Conservation (phyloP, 2,888 invertebrate species). For the Campoletis raptor region DNA sequence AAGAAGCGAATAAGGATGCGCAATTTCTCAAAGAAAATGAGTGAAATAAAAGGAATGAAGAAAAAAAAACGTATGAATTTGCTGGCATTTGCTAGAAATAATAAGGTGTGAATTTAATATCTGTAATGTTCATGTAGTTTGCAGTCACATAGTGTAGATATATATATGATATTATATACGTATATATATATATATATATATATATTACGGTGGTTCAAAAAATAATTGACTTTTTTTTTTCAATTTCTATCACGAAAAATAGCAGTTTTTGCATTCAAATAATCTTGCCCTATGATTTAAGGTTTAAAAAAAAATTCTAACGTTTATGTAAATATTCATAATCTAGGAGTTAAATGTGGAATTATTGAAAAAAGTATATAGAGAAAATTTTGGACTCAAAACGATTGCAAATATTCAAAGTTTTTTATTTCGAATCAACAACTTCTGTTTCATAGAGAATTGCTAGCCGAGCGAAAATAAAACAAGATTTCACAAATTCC, state of each 20-base stretch:
- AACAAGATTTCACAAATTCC: not conserved
- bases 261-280: not conserved
- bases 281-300: not conserved
- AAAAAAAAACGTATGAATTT: conserved; percentile 46
- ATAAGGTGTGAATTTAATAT: conserved; percentile 65
- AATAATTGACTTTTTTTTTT: not conserved
- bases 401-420: not conserved
- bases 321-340: no score
- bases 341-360: not conserved
- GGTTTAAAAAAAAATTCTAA: no score
- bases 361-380: not conserved
- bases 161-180: conserved; percentile 22
- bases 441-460: no score
- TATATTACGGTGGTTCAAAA: conserved; percentile 9
- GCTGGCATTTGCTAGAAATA: conserved; percentile 62
- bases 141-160: conserved; percentile 70
- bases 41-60: conserved; percentile 27
- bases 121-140: conserved; percentile 69
- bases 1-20: conserved; percentile 48
- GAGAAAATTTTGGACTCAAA: not conserved
- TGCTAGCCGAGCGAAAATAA: not conserved
- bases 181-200: conserved; percentile 26
- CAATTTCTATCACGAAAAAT: not conserved
- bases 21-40: conserved; percentile 26
- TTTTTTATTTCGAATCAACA: no score